Evolutionary conservation across 2,888 invertebrate genomes (phyloP), one percentile per base, ranked within the genome.

Genomic region (Cactoblastis cactorum): DNA sequence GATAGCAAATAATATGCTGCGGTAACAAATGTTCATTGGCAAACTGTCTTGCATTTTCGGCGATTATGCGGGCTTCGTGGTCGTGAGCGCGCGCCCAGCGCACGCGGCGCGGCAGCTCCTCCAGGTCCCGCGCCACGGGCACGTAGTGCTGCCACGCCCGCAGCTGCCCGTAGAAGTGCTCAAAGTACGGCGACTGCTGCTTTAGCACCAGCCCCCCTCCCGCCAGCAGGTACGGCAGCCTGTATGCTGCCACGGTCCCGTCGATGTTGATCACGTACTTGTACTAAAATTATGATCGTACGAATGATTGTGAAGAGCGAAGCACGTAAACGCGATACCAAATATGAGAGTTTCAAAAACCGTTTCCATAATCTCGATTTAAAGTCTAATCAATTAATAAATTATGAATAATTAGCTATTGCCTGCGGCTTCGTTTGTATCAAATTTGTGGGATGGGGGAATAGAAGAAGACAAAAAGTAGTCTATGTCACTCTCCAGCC

Each of bases 231-330:
- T 97, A 98, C 0, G 98, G 98, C 59, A 98, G 91, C 56, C 98
- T 92, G 80, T 98, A 99, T 0, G 98, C 97, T 15, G 98, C 98
- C 12, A 99, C 98, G 34, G 98, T 97, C 12, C 99, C 99, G 88
- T 99, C 99, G 50, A 99, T 91, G 70, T 94, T 97, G 24, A 99
- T 80, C 85, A 97, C 97, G 80, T 98, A 99, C 88, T 98, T 98
- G 77, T 95, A 97, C 98, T 98, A 87, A 41, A 75, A 92, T 4
- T 22, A 22, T 22, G 3, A 22, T 28, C 5, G 28, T 22, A n/a
- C 5, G 22, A 22, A 22, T 9, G 8, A 6, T 28, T n/a, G n/a
- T n/a, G n/a, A n/a, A n/a, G n/a, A n/a, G n/a, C n/a, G n/a, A n/a
- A n/a, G n/a, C n/a, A n/a, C n/a, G n/a, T n/a, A n/a, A n/a, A n/a